A percentile compares a stretch with the other conserved stretches of the same genome.
Conservation (phyloP, 2,113 vertebrate species). For the Pristiophorus japonicus region DNA sequence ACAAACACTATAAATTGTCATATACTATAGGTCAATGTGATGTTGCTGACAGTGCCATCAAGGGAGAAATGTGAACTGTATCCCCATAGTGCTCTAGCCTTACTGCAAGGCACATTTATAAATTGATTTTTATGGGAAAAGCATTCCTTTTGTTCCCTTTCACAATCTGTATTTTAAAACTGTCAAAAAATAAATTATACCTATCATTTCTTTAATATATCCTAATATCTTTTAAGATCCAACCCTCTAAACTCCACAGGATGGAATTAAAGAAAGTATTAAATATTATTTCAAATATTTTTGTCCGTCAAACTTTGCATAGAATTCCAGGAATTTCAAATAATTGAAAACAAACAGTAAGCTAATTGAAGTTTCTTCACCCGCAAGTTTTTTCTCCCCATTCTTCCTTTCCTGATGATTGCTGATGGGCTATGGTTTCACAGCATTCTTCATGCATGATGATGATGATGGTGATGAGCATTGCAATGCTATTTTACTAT, state of each 20-base stretch:
- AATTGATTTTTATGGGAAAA: constrained; percentile 34
- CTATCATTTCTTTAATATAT: constrained; percentile 17
- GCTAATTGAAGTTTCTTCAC: not conserved
- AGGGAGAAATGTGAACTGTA: constrained; percentile 60
- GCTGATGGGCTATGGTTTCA: not conserved
- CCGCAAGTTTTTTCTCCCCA: not conserved
- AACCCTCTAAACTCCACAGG: not conserved
- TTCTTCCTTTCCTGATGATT: not conserved
- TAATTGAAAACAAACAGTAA: not conserved
- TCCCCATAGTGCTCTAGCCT: constrained; percentile 26
- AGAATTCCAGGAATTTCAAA: not conserved
- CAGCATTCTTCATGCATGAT: constrained; percentile 3
- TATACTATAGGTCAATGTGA: constrained; percentile 69
- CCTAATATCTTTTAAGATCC: not conserved
- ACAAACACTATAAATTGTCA: constrained; percentile 73
- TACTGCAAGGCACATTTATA: constrained; percentile 32
- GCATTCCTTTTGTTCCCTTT: constrained; percentile 27
- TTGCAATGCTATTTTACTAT: not conserved
- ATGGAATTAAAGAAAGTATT: not conserved
- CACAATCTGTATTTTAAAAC: constrained; percentile 34
- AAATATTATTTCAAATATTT: not conserved
- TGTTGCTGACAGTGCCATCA: constrained; percentile 67
- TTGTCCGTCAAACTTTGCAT: not conserved
- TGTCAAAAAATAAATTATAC: constrained; percentile 31
- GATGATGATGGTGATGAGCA: not conserved